phyloP scores from a whole-genome alignment of 2,888 invertebrate genomes.

The Cheilosia soror region DNA sequence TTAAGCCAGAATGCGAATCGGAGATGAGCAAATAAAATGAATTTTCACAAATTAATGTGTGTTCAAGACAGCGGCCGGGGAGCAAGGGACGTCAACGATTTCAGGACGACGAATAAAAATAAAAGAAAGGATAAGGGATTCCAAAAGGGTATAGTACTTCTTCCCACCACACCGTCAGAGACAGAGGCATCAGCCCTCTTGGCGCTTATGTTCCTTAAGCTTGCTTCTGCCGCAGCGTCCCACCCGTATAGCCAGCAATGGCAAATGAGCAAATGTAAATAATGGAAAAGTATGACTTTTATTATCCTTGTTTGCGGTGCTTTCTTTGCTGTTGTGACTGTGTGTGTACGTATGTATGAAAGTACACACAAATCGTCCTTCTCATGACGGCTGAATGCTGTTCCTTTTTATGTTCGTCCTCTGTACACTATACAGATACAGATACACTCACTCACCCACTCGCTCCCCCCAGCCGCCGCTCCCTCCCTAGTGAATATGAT shows the following conservation, averaged over 20 bases:
- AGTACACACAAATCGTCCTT: slow-evolving; percentile 62
- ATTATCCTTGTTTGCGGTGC: slow-evolving; percentile 76
- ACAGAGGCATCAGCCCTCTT: slow-evolving; percentile 22
- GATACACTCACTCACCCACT: background rate
- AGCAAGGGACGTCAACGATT: slow-evolving; percentile 18
- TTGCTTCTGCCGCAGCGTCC: slow-evolving; percentile 55
- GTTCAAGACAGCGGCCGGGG: slow-evolving; percentile 47
- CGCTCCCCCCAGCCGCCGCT: background rate
- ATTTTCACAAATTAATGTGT: slow-evolving; percentile 75
- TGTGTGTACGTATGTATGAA: slow-evolving; percentile 25
- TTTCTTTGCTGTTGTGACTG: slow-evolving; percentile 39
- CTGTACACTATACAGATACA: background rate
- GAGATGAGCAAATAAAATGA: slow-evolving; percentile 75
- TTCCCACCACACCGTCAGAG: background rate
- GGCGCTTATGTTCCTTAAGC: slow-evolving; percentile 55
- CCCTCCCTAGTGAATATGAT: too few species aligned
- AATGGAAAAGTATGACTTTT: slow-evolving; percentile 76
- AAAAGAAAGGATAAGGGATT: slow-evolving; percentile 57
- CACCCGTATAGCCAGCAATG: slow-evolving; percentile 37
- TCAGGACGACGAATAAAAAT: slow-evolving; percentile 49
- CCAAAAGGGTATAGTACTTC: slow-evolving; percentile 26
- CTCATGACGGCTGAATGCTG: slow-evolving; percentile 66
- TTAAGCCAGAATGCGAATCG: slow-evolving; percentile 73
- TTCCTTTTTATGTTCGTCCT: slow-evolving; percentile 54
- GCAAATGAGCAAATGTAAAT: slow-evolving; percentile 75